Evolutionary conservation across 2,797 vertebrate species (phyloP).

Genomic region (Eupleurogrammus muticus): DNA sequence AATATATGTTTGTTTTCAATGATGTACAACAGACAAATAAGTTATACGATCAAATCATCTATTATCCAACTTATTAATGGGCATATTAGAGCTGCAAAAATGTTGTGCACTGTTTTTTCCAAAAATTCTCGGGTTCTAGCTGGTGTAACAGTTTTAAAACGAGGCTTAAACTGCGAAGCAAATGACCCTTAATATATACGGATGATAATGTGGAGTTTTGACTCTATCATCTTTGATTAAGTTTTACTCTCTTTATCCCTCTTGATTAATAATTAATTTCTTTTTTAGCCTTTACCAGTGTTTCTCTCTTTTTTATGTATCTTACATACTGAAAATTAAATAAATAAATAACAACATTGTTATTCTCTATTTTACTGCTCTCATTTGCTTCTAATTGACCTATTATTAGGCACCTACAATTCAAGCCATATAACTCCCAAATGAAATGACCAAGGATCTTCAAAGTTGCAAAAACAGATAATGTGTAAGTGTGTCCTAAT

Average conservation of each 20-base stretch:
- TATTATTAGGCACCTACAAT: constrained; percentile 2
- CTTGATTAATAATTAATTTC: constrained; percentile 9
- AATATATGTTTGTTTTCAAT: not conserved
- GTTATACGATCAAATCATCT: too few species aligned
- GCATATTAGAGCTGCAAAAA: too few species aligned
- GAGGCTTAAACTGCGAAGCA: too few species aligned
- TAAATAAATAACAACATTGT: too few species aligned
- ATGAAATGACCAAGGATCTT: constrained; percentile 13
- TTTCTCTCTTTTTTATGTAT: not conserved
- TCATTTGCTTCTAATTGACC: constrained; percentile 4
- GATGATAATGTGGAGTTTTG: constrained; percentile 30
- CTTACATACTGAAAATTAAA: not conserved
- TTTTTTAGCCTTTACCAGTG: not conserved
- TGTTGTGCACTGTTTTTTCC: too few species aligned
- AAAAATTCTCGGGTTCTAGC: too few species aligned
- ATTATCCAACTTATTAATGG: too few species aligned
- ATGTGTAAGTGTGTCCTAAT: constrained; percentile 44
- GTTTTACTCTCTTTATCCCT: constrained; percentile 18
- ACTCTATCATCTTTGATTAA: constrained; percentile 28
- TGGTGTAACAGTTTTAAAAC: too few species aligned
- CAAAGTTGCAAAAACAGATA: constrained; percentile 27
- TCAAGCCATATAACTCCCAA: constrained; percentile 2
- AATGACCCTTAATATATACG: constrained; percentile 45
- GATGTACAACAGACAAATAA: not conserved
- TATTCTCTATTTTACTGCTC: constrained; percentile 1